Evolutionary conservation across 2,888 invertebrate species (phyloP), one percentile per base, ranked within the genome.

Genomic region (Pristionchus arcanus): DNA sequence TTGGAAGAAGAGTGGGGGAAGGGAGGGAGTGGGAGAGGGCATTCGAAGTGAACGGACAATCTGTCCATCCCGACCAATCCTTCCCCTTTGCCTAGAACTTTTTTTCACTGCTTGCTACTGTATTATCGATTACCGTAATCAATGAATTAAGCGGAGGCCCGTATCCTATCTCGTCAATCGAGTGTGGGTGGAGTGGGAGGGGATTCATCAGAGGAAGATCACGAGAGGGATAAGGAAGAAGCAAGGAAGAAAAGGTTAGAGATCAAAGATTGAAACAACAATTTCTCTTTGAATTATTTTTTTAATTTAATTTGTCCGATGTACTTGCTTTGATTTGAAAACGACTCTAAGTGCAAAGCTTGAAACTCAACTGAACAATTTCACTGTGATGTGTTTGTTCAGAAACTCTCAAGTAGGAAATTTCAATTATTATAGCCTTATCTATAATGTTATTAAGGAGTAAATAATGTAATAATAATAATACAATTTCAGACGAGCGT

Each of bases 241-340:
- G 85, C 85, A 25, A 59, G 85, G 28, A 85, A 34, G 85, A 85
- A 21, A 34, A 85, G 85, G 85, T 85, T 21, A 19, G 68, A 25
- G 31, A 68, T 68, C 63, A 63, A 63, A 49, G 42, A 49, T 49
- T 9, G 13, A 49, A 49, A 5, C 5, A 42, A 42, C 42, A 42
- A 42, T 9, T 3, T 42, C 11, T 49, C 42, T 49, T 49, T 49
- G 42, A 49, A 49, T 7, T n/a, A n/a, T n/a, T n/a, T 0, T 49
- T 49, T 49, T 7, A 9, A 1, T 49, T 49, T 49, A 11, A 11
- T 49, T 9, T 9, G 13, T 42, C 42, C 42, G 42, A 49, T 0
- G 42, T 9, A 49, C 42, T 49, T 49, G 42, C 42, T 3, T 49
- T 49, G 42, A 3, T 49, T 49, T 49, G 42, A 49, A 49, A 1